Evolutionary conservation across 2,113 vertebrate species (phyloP), one percentile per base, ranked within the genome.

Genomic region (Picathartes gymnocephalus): DNA sequence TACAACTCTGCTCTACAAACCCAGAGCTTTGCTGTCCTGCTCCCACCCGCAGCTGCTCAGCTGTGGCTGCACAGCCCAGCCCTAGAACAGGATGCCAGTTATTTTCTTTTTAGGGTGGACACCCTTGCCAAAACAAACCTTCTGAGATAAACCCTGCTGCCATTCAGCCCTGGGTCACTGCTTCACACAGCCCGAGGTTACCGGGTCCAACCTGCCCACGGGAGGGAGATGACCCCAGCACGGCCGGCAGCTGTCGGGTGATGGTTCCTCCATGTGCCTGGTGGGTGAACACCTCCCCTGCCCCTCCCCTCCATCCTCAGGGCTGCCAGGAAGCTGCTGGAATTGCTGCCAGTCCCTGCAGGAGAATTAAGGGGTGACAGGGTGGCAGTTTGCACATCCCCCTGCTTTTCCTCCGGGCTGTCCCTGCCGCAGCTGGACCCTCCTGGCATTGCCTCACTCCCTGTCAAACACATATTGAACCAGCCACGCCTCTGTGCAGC

Each of bases 31-130:
- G 54, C 68, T 84, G 40, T 48, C 45, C 69, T 0, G 0, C 14
- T 93, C 45, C 24, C 37, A 19, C 33, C 2, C 0, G 8, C 44
- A 62, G 27, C 88, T 56, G 50, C 58, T 54, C 0, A 0, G 20
- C 73, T 0, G 1, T 3, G 6, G 66, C 0, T 0, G 58, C n/a
- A 31, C 1, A 0, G 45, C 21, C 21, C 40, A n/a, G 30, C 31
- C 76, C 76, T 81, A 30, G 53, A 65, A 23, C 44, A 93, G 92
- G 90, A 94, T 69, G 40, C 7, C 1, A 4, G 25, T 7, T 84
- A 3, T 89, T 93, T 93, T 87, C 31, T 42, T 86, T 93, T 4
- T 30, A 76, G 81, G 82, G 71, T 5, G 48, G 79, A 30, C 54
- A 61, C 62, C 27, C 7, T 86, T 65, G 39, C 70, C 62, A 61